phyloP scores from a whole-genome alignment of 2,888 invertebrate genomes.

The Caenorhabditis zanzibari region DNA sequence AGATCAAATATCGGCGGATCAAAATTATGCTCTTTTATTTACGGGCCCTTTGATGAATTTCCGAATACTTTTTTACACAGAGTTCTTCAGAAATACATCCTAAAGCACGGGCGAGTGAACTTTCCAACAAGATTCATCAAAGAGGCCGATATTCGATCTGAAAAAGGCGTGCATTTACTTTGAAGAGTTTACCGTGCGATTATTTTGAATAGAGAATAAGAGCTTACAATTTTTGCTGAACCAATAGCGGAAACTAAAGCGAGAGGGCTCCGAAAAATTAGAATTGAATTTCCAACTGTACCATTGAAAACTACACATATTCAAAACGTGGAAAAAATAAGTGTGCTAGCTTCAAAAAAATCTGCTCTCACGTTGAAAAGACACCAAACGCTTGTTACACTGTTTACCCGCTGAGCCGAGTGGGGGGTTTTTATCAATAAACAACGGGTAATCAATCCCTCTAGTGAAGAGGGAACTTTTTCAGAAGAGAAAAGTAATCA shows the following conservation, averaged over 20 bases:
- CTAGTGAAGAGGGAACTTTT: neutral
- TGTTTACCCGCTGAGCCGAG: conserved; percentile 1
- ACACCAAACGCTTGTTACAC: conserved; percentile 10
- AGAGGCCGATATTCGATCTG: too few relatives aligned
- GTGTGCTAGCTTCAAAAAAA: too few relatives aligned
- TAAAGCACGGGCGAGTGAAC: too few relatives aligned
- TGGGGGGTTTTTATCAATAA: conserved; percentile 16
- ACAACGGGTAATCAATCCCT: neutral
- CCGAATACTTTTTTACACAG: too few relatives aligned
- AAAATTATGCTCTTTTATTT: too few relatives aligned
- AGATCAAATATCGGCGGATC: too few relatives aligned
- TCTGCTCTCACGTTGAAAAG: neutral
- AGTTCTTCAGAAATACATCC: too few relatives aligned
- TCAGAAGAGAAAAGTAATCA: neutral
- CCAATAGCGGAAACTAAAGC: conserved; percentile 1
- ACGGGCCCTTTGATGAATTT: too few relatives aligned
- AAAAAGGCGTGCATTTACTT: too few relatives aligned
- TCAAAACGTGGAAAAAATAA: conserved; percentile 11
- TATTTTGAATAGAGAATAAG: too few relatives aligned
- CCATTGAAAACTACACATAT: neutral
- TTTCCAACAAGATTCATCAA: too few relatives aligned
- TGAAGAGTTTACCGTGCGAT: too few relatives aligned
- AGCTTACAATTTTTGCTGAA: conserved; percentile 10
- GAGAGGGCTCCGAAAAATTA: neutral
- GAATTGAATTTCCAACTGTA: neutral